phyloP scores from a whole-genome alignment of 1,140 invertebrate genomes.

The Procambarus clarkii region DNA sequence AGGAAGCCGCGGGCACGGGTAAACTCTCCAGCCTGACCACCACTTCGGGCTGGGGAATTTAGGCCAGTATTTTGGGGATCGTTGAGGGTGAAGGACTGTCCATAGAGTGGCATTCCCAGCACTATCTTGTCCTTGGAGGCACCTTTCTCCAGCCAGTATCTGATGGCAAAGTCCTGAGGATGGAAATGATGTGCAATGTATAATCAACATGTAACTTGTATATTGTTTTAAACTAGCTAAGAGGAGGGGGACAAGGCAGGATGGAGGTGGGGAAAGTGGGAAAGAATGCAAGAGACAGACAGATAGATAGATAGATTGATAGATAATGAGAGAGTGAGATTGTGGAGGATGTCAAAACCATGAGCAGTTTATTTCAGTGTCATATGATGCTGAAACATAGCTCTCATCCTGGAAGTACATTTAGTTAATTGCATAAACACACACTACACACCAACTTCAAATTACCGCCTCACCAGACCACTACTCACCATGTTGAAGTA shows the following conservation, averaged over 20 bases:
- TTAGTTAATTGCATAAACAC: not conserved
- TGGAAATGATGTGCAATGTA: slow-evolving; percentile 47
- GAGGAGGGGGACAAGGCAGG: not conserved
- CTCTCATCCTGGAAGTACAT: not conserved
- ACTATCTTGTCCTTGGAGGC: slow-evolving; percentile 81
- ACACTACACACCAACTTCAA: too few species aligned
- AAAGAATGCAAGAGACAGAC: not conserved
- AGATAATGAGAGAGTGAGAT: too few species aligned
- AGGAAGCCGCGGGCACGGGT: slow-evolving; percentile 88
- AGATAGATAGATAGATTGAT: too few species aligned
- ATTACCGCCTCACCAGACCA: not conserved
- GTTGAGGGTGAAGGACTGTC: slow-evolving; percentile 81
- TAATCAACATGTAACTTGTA: not conserved
- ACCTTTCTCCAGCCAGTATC: slow-evolving; percentile 82
- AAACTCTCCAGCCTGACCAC: slow-evolving; percentile 83
- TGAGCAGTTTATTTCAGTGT: too few species aligned
- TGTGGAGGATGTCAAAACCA: too few species aligned
- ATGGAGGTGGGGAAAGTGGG: not conserved
- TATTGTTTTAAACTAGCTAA: not conserved
- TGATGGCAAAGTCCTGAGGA: slow-evolving; percentile 79
- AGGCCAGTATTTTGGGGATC: slow-evolving; percentile 77
- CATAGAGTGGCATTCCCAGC: slow-evolving; percentile 83
- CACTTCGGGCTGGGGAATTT: slow-evolving; percentile 79
- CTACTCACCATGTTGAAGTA: slow-evolving; percentile 77
- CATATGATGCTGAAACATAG: not conserved